Conservation (phyloP, 2,113 vertebrate species). For the Thinocorus orbignyianus region DNA sequence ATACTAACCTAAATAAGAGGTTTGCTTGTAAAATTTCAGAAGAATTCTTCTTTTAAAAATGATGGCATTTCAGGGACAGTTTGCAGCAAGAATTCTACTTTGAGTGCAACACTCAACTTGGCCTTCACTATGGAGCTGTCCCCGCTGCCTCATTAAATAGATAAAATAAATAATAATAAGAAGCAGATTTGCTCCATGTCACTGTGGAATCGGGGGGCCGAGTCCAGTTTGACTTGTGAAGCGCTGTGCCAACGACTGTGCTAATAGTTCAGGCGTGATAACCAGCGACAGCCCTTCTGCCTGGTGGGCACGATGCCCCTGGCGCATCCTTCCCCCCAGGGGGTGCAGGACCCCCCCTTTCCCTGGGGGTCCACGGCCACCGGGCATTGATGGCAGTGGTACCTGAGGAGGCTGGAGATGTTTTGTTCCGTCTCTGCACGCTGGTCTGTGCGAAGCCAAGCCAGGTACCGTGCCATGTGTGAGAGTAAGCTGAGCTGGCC, state of each 20-base stretch:
- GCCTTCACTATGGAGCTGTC: conserved; percentile 18
- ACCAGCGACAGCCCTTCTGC: fast-evolving
- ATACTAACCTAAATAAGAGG: background rate
- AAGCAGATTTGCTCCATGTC: conserved; percentile 36
- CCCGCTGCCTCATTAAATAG: conserved; percentile 1
- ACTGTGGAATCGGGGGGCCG: background rate
- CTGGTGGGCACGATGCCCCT: fast-evolving
- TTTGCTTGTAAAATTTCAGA: conserved; percentile 40
- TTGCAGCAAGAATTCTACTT: background rate
- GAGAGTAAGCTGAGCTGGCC: background rate
- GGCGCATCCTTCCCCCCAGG: background rate
- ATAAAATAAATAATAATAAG: conserved; percentile 33
- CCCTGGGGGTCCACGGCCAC: background rate
- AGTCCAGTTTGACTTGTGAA: background rate
- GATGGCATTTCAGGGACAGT: background rate
- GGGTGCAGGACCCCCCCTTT: fast-evolving
- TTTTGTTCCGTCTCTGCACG: background rate
- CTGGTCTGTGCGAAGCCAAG: background rate
- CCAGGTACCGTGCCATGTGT: fast-evolving
- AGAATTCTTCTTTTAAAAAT: conserved; percentile 19
- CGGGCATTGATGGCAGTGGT: fast-evolving
- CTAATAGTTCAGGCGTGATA: background rate
- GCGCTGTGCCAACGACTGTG: background rate
- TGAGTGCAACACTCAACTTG: background rate
- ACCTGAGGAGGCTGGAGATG: fast-evolving